phyloP scores from a whole-genome alignment of 1,140 invertebrate genomes.

The Carposina sasakii region DNA sequence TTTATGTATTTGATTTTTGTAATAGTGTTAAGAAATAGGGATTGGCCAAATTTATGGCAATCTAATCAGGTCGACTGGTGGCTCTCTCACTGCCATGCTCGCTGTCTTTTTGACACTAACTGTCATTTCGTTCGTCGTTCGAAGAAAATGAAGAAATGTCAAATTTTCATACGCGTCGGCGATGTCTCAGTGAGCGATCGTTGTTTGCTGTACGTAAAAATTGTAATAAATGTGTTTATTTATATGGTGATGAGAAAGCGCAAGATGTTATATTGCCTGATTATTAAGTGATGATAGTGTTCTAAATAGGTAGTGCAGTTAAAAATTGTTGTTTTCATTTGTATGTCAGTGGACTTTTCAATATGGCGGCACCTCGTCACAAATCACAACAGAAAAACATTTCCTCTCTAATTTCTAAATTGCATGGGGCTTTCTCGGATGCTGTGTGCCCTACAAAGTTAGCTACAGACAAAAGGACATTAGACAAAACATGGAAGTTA shows the following conservation, averaged over 20 bases:
- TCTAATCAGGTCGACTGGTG: too few species aligned
- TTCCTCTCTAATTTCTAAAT: conserved; percentile 89
- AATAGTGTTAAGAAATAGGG: too few species aligned
- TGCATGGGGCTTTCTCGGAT: conserved; percentile 92
- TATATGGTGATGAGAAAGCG: conserved; percentile 67
- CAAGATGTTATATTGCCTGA: conserved; percentile 49
- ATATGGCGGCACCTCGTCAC: conserved; percentile 65
- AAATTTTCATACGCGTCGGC: conserved; percentile 66
- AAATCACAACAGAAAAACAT: conserved; percentile 80
- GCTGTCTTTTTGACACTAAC: too few species aligned
- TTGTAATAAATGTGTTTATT: conserved; percentile 62
- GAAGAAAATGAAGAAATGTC: too few species aligned
- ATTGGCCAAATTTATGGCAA: too few species aligned
- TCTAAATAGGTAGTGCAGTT: conserved; percentile 52
- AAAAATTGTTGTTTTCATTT: conserved; percentile 61
- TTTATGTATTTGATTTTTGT: too few species aligned
- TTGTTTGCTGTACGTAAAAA: conserved; percentile 60
- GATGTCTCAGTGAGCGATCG: conserved; percentile 64
- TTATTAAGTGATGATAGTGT: conserved; percentile 66
- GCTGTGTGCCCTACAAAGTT: conserved; percentile 89
- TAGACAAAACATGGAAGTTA: conserved; percentile 98
- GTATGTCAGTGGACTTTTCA: conserved; percentile 65
- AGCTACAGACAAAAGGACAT: conserved; percentile 94
- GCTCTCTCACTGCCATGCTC: too few species aligned
- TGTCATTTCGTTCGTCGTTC: too few species aligned